Evolutionary conservation across 1,140 invertebrate genomes (phyloP).

Genomic region (Drosophila virilis): DNA sequence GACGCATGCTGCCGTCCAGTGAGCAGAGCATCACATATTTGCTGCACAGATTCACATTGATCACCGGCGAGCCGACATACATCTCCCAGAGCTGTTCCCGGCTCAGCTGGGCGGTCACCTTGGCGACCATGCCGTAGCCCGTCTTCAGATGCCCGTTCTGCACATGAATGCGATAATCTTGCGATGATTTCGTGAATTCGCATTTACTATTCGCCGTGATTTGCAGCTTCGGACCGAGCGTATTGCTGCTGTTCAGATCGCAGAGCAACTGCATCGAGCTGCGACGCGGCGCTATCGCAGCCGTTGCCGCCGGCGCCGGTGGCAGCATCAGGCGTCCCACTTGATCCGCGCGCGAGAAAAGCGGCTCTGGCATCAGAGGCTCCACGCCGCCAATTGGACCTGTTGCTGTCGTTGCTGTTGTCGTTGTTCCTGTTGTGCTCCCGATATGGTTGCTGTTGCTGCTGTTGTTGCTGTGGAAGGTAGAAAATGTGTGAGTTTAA

Average conservation of each 20-base stretch:
- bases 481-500: no score
- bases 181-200: conserved; percentile 67
- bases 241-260: conserved; percentile 52
- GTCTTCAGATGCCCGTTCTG: conserved; percentile 73
- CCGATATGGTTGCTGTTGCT: not conserved
- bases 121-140: conserved; percentile 67
- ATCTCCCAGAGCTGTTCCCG: conserved; percentile 59
- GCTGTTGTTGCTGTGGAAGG: not conserved
- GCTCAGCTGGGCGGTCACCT: conserved; percentile 56
- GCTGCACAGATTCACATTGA: conserved; percentile 77
- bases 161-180: conserved; percentile 73
- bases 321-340: conserved; percentile 24
- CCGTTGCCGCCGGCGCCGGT: conserved; percentile 21
- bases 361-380: conserved; percentile 1
- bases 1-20: conserved; percentile 74
- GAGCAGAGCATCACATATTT: conserved; percentile 81
- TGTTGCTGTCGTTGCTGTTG: not conserved
- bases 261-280: conserved; percentile 19
- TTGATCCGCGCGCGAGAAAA: conserved; percentile 3
- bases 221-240: conserved; percentile 56
- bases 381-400: not conserved
- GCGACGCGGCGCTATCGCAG: conserved; percentile 7
- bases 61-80: conserved; percentile 73
- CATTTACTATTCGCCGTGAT: conserved; percentile 67
- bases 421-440: no score